Evolutionary conservation across 2,113 vertebrate genomes (phyloP).

Genomic region (Haemorhous mexicanus): DNA sequence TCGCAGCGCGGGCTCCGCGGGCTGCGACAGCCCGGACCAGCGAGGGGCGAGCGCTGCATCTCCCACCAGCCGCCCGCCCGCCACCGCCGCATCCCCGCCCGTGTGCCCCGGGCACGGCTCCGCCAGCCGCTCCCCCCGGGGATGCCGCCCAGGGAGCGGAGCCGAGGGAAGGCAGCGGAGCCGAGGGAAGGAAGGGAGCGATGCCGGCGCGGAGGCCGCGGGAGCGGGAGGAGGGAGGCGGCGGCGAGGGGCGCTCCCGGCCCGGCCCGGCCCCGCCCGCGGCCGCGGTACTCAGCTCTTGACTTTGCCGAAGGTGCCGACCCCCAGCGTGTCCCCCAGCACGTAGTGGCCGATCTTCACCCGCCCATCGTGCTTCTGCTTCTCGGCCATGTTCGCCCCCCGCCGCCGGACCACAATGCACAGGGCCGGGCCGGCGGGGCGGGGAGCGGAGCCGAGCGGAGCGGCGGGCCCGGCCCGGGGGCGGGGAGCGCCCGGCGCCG

Average conservation of each 20-base stretch:
- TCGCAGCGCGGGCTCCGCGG: neutral
- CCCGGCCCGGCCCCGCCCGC: neutral
- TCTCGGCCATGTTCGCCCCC: conserved; percentile 90
- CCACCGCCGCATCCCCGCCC: neutral
- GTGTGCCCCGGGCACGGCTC: neutral
- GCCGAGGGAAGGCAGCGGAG: neutral
- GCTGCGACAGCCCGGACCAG: neutral
- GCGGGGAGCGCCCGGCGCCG: neutral
- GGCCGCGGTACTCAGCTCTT: conserved; percentile 89
- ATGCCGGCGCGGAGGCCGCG: neutral
- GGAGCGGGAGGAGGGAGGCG: neutral
- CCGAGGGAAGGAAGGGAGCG: neutral
- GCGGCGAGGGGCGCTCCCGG: neutral
- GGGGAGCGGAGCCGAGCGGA: neutral
- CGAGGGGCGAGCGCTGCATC: neutral
- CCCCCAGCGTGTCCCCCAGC: conserved; percentile 94
- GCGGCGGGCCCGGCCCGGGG: neutral
- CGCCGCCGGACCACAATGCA: conserved; percentile 61
- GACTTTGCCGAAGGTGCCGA: conserved; percentile 98
- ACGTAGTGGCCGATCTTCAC: conserved; percentile 96
- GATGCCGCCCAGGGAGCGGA: neutral
- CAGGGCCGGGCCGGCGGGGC: conserved; percentile 50
- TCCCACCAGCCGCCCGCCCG: neutral
- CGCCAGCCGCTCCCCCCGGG: neutral
- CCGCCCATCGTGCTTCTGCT: conserved; percentile 92